Base-by-base conservation (phyloP, 2,888 invertebrate genomes). In the Geophilus truncorum region DNA sequence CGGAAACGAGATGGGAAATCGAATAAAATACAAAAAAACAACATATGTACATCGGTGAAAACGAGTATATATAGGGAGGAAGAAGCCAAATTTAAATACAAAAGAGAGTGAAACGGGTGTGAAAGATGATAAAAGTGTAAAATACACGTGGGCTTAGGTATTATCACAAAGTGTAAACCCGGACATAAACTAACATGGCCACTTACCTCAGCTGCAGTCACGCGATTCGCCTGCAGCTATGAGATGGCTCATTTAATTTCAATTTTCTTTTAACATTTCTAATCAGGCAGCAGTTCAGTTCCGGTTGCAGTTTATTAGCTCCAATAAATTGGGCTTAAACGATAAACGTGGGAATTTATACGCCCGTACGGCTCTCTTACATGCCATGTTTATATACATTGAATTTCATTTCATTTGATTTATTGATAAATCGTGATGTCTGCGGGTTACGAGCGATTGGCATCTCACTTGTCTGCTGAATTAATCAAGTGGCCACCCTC, bases 201-300 rank as follows among this genome's bases (percentile, higher is more conserved):
- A 62, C 57, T 70, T 70, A 70, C 70, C 70, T 70, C n/a, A 70
- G 28, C 70, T 25, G 70, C 70, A 70, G 70, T 70, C 70, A 70
- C 70, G 70, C 70, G 70, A 70, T 70, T 70, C 70, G 25, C 70
- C 70, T 6, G 25, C 2, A 28, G 70, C 70, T 10, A 70, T 28
- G 70, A 70, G 70, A 70, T 70, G 70, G 70, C 70, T 70, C 70
- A 70, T 70, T 70, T 70, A 70, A 70, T 70, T 70, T 70, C 70
- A 70, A 70, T 70, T 70, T 70, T 70, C 70, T 70, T 70, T 70
- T 70, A 70, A 70, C 70, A 70, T 70, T 70, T 70, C 70, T 70
- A 70, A 70, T 70, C 70, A 70, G 70, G 70, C 70, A 32, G 70
- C 70, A 25, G 25, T 70, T 70, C 28, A 28, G 70, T 70, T 70